Percentiles rank a stretch among this genome's conserved stretches.
phyloP scores from a whole-genome alignment of 2,797 vertebrate species.

The Sebastes matsubarae region DNA sequence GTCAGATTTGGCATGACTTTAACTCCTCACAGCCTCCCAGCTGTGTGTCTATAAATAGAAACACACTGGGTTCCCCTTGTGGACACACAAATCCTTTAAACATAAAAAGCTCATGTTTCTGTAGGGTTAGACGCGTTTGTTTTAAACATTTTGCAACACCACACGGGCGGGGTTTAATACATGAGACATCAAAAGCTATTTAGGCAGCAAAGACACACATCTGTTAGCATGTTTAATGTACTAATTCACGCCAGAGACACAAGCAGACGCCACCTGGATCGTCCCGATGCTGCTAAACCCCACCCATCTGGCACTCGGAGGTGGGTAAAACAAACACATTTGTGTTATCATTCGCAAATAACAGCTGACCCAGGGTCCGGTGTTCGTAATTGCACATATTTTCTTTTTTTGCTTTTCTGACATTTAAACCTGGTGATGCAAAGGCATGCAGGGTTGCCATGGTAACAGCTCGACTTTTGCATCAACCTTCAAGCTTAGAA shows the following conservation, averaged over 20 bases:
- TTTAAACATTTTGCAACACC: background rate
- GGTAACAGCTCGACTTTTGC: slow-evolving; percentile 54
- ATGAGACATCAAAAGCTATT: background rate
- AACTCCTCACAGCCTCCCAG: slow-evolving; percentile 7
- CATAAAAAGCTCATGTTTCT: background rate
- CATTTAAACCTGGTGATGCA: slow-evolving; percentile 46
- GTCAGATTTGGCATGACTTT: slow-evolving; percentile 1
- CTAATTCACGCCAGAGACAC: background rate
- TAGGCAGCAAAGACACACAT: background rate
- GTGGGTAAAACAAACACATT: slow-evolving; percentile 23
- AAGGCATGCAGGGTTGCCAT: slow-evolving; percentile 62
- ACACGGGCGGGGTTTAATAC: background rate
- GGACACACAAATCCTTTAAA: background rate
- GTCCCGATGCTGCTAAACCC: background rate
- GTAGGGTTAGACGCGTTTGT: background rate
- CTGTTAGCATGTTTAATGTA: background rate
- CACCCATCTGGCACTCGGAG: background rate
- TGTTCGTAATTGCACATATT: background rate
- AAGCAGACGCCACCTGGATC: background rate
- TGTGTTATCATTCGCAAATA: background rate
- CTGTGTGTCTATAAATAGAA: slow-evolving; percentile 22
- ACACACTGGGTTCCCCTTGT: background rate
- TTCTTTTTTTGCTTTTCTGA: background rate
- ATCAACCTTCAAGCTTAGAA: slow-evolving; percentile 55
- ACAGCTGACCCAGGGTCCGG: background rate